Conservation (phyloP, 1,140 invertebrate species). For the Drosophila sulfurigaster region DNA sequence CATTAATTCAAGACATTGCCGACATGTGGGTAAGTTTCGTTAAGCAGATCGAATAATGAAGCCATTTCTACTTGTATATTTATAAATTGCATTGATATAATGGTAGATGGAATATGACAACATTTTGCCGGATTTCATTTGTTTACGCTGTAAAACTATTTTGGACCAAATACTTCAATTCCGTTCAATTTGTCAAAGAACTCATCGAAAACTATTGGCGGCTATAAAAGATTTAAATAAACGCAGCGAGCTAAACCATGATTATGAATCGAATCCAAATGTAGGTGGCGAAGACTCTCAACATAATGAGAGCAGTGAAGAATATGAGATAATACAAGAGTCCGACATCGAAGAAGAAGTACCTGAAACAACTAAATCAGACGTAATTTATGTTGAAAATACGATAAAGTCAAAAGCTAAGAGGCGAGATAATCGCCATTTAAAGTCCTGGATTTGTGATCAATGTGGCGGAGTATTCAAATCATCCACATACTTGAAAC, state of each 20-base stretch:
- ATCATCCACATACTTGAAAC: constrained; percentile 61
- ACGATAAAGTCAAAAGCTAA: background rate
- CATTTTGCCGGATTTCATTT: constrained; percentile 49
- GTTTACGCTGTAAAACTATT: constrained; percentile 42
- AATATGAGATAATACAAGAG: background rate
- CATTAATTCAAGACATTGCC: constrained; percentile 58
- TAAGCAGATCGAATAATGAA: background rate
- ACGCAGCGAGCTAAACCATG: background rate
- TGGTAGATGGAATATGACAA: constrained; percentile 52
- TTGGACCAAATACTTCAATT: constrained; percentile 44
- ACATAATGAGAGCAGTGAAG: background rate
- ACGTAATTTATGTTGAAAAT: background rate
- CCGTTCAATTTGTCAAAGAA: constrained; percentile 45
- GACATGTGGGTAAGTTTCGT: constrained; percentile 57
- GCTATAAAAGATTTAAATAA: constrained; percentile 8
- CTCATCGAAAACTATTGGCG: constrained; percentile 40
- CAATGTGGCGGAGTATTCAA: constrained; percentile 65
- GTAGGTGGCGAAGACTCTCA: background rate
- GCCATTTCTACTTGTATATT: too few relatives aligned
- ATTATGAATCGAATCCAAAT: background rate
- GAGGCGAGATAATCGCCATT: constrained; percentile 1
- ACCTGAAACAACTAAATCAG: background rate
- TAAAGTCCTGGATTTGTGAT: constrained; percentile 62
- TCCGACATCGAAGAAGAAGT: background rate
- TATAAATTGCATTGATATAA: background rate